Percentiles rank a stretch among this genome's conserved stretches.
phyloP scores from a whole-genome alignment of 2,888 invertebrate species.

The Glyphotaelius pellucidus region DNA sequence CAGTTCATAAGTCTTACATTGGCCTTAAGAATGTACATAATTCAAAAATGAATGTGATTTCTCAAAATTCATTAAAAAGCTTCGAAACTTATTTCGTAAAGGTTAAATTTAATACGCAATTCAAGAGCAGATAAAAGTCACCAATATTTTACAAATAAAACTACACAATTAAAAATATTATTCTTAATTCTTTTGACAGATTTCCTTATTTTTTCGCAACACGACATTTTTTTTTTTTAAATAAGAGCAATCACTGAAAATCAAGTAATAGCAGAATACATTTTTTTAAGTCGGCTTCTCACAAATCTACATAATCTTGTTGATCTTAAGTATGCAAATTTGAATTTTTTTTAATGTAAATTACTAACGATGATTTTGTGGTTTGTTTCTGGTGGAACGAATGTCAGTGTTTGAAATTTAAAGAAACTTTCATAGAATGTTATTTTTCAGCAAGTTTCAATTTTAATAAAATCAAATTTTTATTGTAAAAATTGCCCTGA shows the following conservation, averaged over 20 bases:
- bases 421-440: no score
- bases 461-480: no score
- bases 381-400: no score
- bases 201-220: background rate
- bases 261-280: background rate
- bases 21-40: background rate
- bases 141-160: background rate
- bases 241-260: background rate
- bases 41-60: background rate
- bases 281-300: background rate
- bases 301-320: background rate
- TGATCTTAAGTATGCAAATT: background rate
- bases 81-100: background rate
- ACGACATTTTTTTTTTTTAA: background rate
- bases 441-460: no score
- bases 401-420: no score
- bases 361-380: no score
- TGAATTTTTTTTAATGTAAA: background rate
- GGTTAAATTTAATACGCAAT: background rate
- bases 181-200: background rate
- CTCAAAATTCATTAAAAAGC: background rate
- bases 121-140: background rate
- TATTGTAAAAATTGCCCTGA: no score
- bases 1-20: background rate
- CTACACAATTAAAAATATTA: background rate